These are phyloP conservation scores for Cichladusa arquata DNA, from an alignment of 2,113 vertebrate genomes.

Conservation along the genomic window DNA sequence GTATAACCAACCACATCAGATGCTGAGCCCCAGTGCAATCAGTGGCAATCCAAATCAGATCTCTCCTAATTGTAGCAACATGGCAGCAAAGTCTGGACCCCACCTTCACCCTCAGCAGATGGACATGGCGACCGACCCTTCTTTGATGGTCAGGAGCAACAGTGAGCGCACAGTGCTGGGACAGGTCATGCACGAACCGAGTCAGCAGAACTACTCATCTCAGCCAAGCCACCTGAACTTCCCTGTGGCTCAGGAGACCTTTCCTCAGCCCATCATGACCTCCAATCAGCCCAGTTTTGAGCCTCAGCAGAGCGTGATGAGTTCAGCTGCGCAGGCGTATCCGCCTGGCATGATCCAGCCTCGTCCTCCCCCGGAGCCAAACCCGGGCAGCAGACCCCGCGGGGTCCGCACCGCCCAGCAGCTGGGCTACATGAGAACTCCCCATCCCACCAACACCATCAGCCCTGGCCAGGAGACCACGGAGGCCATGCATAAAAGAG, in stretches of 20 bases:
- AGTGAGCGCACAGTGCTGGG: conserved; percentile 62
- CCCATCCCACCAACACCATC: conserved; percentile 60
- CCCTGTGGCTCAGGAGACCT: conserved; percentile 70
- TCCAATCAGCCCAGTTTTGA: conserved; percentile 76
- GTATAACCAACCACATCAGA: conserved; percentile 77
- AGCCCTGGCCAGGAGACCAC: conserved; percentile 68
- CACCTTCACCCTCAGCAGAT: conserved; percentile 70
- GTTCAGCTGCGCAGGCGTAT: conserved; percentile 44
- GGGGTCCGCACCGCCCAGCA: conserved; percentile 73
- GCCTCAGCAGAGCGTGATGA: conserved; percentile 64
- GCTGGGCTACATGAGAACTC: conserved; percentile 74
- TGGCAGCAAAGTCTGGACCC: conserved; percentile 54
- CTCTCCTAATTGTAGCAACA: conserved; percentile 70
- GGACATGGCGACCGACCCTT: conserved; percentile 30
- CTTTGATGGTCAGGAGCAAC: conserved; percentile 54
- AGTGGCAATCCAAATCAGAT: conserved; percentile 73
- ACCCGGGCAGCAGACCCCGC: conserved; percentile 71
- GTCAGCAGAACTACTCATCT: conserved; percentile 78
- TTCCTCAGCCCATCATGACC: conserved; percentile 63
- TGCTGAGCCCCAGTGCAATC: conserved; percentile 67
- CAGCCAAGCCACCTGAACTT: conserved; percentile 67
- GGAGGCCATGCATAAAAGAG: conserved; percentile 81
- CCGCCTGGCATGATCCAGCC: conserved; percentile 79
- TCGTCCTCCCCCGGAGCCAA: conserved; percentile 83
- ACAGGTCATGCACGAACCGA: conserved; percentile 54